Base-by-base conservation (phyloP, 2,113 vertebrate species). In the Thinocorus orbignyianus region DNA sequence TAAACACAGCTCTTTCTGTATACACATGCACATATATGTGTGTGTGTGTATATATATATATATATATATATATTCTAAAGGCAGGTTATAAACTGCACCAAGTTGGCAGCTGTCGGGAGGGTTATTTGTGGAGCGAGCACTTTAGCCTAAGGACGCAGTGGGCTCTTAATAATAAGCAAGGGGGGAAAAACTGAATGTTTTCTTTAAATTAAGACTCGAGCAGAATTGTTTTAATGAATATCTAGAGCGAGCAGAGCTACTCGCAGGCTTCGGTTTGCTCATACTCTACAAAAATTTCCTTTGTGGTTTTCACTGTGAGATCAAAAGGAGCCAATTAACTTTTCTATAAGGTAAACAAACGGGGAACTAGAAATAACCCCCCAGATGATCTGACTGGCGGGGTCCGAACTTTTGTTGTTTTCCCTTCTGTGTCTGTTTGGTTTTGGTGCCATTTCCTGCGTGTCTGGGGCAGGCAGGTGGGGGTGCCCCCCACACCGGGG, bases 261-360 rank as follows among this genome's bases (percentile, higher is more conserved):
- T 90, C 91, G 25, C 71, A 92, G 94, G 86, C 97, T 95, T 90
- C 49, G 18, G 90, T 98, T 97, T 97, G 90, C 92, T 93, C 90
- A 95, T 93, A 65, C 90, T 84, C 96, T 96, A 97, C 94, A 79
- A 98, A 98, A 98, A 98, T 98, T 98, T 98, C 96, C 97, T 98
- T 98, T 98, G 98, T 88, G 98, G 98, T 96, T 98, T 98, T 95
- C 96, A 93, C 96, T 95, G 88, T 57, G 92, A 97, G 98, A 98
- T 98, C 98, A 98, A 98, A 98, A 98, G 97, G 92, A 98, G 95
- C 96, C 98, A 97, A 98, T 98, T 98, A 98, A 98, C 97, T 98
- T 98, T 98, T 96, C 97, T 98, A 82, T 83, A 97, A 98, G 98
- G 96, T 98, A 98, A 98, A 98, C 98, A 98, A 97, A 95, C 11